Conservation (phyloP, 2,113 vertebrate genomes). For the Ursus arctos region DNA sequence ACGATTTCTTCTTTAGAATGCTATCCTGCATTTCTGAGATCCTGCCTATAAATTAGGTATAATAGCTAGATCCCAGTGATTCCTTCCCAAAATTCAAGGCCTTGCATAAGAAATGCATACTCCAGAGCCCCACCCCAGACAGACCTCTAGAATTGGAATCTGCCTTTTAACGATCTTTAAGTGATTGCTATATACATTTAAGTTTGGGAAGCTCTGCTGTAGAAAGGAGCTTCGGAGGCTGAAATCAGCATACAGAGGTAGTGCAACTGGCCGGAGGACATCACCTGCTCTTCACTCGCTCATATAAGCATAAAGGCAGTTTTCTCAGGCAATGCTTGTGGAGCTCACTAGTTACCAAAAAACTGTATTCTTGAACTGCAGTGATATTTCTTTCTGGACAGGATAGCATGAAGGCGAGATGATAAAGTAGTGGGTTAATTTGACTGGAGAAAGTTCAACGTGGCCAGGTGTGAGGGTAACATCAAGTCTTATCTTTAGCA, state of each 20-base stretch:
- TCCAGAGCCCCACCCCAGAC: background rate
- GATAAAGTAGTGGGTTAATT: conserved; percentile 39
- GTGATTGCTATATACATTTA: background rate
- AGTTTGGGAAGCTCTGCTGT: background rate
- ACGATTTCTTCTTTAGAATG: background rate
- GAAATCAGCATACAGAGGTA: background rate
- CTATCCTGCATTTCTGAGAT: background rate
- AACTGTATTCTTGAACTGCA: background rate
- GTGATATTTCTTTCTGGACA: background rate
- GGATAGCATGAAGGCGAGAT: background rate
- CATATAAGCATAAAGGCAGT: background rate
- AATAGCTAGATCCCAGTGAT: background rate
- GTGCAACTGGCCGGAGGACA: background rate
- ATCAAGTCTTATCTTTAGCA: conserved; percentile 34
- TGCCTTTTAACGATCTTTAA: background rate
- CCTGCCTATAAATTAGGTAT: background rate
- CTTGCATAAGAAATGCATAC: background rate
- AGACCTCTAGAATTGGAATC: background rate
- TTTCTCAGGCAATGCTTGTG: background rate
- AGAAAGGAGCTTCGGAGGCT: background rate
- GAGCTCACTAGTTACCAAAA: conserved; percentile 35
- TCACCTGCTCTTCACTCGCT: background rate
- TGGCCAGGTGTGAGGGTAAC: conserved; percentile 64
- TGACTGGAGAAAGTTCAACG: conserved; percentile 57
- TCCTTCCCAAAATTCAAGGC: background rate